phyloP scores from a whole-genome alignment of 2,888 invertebrate species.

The Monochamus alternatus region DNA sequence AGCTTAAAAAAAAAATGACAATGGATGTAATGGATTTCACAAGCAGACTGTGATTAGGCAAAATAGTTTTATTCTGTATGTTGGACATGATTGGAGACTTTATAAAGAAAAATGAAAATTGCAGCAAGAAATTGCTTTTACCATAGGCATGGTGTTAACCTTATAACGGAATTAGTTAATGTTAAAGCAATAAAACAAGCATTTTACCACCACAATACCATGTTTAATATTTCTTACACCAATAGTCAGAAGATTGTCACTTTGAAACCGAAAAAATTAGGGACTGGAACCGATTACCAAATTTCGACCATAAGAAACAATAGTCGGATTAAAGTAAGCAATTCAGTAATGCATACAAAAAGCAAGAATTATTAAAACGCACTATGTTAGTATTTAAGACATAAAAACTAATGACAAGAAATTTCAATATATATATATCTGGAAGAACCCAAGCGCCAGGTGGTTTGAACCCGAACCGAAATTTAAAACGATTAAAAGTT shows the following conservation, averaged over 20 bases:
- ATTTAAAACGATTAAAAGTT: conserved; percentile 46
- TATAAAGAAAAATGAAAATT: not conserved
- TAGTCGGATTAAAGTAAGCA: conserved; percentile 36
- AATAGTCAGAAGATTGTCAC: conserved; percentile 59
- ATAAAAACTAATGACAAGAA: conserved; percentile 35
- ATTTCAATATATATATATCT: conserved; percentile 39
- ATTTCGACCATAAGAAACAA: conserved; percentile 34
- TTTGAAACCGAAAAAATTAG: conserved; percentile 57
- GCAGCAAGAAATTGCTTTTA: conserved; percentile 17
- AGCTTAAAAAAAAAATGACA: not conserved
- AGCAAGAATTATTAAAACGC: conserved; percentile 32
- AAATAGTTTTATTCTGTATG: not conserved
- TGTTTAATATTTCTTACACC: conserved; percentile 37
- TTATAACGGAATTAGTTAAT: conserved; percentile 22
- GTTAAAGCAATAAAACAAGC: conserved; percentile 35
- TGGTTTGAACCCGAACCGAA: conserved; percentile 70
- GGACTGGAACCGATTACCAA: conserved; percentile 68
- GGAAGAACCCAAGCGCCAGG: conserved; percentile 66
- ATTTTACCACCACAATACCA: conserved; percentile 26
- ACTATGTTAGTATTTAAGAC: conserved; percentile 40
- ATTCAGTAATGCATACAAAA: conserved; percentile 27
- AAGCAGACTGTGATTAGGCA: conserved; percentile 8
- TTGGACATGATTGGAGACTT: not conserved
- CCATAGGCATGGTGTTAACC: conserved; percentile 20
- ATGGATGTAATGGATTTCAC: conserved; percentile 1